Base-by-base conservation (phyloP, 2,797 vertebrate genomes). In the Brotula barbata region DNA sequence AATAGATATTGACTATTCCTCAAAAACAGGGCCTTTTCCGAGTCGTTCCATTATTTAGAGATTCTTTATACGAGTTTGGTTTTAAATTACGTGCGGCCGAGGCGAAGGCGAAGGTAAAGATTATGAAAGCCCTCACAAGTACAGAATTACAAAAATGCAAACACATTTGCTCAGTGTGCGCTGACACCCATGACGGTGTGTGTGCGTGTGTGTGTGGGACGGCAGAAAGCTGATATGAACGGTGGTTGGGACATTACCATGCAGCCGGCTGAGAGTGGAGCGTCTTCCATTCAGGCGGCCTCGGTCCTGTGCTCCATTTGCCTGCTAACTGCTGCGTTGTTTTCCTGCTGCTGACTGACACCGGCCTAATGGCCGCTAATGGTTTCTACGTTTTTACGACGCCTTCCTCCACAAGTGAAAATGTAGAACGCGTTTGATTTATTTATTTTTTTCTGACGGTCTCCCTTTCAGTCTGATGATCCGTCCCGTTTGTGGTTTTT, bases 331-430 rank as follows among this genome's bases (percentile, higher is more conserved):
- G 75, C 66, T 45, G 37, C 20, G 71, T 64, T 82, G 76, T 79
- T 83, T 78, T 76, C 77, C 55, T 51, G 59, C 77, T 53, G 71
- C 77, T 79, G 86, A 89, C 67, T 83, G 84, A 82, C 86, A 85
- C 75, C 77, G 69, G 55, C 58, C 77, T 81, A 86, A 88, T 83
- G 80, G 85, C 68, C 55, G 64, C 68, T 85, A 86, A 89, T 88
- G 83, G 86, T 64, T 84, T 70, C 65, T 69, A 62, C n/a, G 63
- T 70, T 86, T 44, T 84, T 78, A 79, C 62, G 59, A 75, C 57
- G 58, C 66, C 49, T 73, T 76, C 64, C 75, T 67, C 64, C 77
- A 79, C 42, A 72, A 73, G 62, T 58, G 31, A 70, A 80, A 81
- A 81, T 55, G 56, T 64, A 72, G 64, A 69, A 64, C 20, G 64